Evolutionary conservation across 2,888 invertebrate species (phyloP), one percentile per base, ranked within the genome.

Genomic region (Miltochrista miniata): DNA sequence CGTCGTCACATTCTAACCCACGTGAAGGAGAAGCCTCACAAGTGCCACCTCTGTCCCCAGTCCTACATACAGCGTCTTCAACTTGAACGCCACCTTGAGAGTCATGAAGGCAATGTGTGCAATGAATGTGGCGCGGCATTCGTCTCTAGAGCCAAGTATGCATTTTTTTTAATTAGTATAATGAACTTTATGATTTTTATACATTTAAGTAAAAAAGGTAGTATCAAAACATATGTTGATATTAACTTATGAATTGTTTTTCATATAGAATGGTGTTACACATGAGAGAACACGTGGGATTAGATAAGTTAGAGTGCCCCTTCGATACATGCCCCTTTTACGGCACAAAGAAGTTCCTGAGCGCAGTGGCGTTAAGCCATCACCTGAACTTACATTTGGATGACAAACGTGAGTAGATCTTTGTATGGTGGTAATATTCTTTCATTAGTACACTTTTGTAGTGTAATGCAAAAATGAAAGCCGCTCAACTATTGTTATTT

Each of bases 1-100:
- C 95, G 96, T 64, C 93, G 96, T 2, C 96, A 96, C 76, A 93
- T 95, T 70, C 91, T 95, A 61, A 95, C 95, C 0, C 96, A 96
- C 74, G 80, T 85, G 9, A 37, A 57, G 7, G 76, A 88, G 9
- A 91, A 91, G 68, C 91, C 91, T 2, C 84, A 83, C 78, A 87
- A 86, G 69, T 96, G 96, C 75, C 79, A 91, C 38, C 91, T 93
- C 67, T 97, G 97, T 75, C 93, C 93, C 9, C 95, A 94, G 76
- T 94, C 96, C n/a, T 97, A 96, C 81, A 97, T 97, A 51, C 97
- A 96, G 83, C 94, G 95, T 9, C 93, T 95, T 7, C 97, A 97
- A 76, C 86, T 97, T 33, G 93, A 95, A 60, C 95, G 95, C 7
- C 97, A 97, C 76, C 87, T 96, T 59, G 95, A 95, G 71, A 95